These are phyloP conservation scores for Pelvicachromis taeniatus DNA, from an alignment of 2,113 vertebrate genomes.

Conservation along the genomic window DNA sequence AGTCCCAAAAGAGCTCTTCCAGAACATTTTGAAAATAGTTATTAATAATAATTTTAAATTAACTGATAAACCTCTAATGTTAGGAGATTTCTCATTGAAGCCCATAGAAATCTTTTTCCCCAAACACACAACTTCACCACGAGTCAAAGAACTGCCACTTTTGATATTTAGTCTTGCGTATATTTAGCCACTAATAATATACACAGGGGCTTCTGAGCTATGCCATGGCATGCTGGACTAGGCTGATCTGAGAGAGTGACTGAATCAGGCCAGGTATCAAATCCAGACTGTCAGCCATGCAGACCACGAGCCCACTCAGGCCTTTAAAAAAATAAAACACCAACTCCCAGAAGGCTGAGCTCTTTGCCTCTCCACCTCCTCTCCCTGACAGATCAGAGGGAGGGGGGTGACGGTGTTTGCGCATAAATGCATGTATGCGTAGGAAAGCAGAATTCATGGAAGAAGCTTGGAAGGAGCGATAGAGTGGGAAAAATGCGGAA, in stretches of 20 bases:
- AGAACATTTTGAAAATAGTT: neutral
- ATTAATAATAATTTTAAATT: neutral
- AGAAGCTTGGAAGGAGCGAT: neutral
- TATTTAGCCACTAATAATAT: constrained; percentile 58
- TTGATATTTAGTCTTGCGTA: constrained; percentile 22
- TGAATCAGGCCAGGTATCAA: constrained; percentile 74
- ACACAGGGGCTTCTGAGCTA: constrained; percentile 30
- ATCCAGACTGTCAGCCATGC: constrained; percentile 57
- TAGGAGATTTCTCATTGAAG: too few relatives aligned
- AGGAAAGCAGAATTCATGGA: neutral
- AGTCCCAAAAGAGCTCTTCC: neutral
- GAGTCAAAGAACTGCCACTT: neutral
- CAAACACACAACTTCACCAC: neutral
- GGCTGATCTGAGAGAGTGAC: constrained; percentile 55
- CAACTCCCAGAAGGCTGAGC: constrained; percentile 65
- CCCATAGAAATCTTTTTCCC: neutral
- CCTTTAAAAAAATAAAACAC: constrained; percentile 45
- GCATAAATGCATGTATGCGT: neutral
- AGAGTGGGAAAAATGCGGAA: neutral
- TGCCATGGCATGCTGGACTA: constrained; percentile 12
- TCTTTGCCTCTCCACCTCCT: constrained; percentile 22
- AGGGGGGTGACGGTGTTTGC: constrained; percentile 4
- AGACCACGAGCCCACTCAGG: constrained; percentile 52
- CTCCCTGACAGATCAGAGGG: constrained; percentile 51
- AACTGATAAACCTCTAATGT: neutral